These are phyloP conservation scores for Agapornis roseicollis DNA, from an alignment of 2,113 vertebrate species.

Conservation along the genomic window DNA sequence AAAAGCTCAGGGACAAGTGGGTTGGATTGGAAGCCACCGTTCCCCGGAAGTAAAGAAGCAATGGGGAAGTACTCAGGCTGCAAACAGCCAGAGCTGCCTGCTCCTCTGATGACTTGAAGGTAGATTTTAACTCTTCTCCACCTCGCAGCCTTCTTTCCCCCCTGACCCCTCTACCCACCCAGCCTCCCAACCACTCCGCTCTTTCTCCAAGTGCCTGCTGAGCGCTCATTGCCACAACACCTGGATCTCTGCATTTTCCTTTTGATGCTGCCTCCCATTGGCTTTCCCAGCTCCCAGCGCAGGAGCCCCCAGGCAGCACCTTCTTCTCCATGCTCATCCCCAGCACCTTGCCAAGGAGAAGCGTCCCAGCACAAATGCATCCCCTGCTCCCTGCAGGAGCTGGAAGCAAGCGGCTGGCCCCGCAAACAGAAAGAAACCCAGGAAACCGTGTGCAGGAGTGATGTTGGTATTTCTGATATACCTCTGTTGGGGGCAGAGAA, in stretches of 20 bases:
- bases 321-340: background rate
- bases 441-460: accelerated
- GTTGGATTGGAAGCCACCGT: background rate
- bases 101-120: background rate
- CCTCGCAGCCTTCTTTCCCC: background rate
- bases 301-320: background rate
- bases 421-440: background rate
- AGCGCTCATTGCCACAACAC: background rate
- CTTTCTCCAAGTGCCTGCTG: background rate
- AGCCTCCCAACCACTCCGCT: background rate
- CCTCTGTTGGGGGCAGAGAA: background rate
- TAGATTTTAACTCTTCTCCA: background rate
- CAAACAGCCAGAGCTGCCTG: background rate
- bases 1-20: background rate
- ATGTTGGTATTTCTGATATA: background rate
- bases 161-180: background rate
- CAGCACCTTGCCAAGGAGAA: background rate
- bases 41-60: background rate
- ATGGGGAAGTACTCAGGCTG: background rate
- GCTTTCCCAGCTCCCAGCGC: background rate
- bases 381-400: background rate
- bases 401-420: background rate
- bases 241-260: background rate
- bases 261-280: background rate
- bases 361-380: background rate